Percentiles rank a stretch among this genome's conserved stretches.
Conservation (phyloP, 23 tunicate genomes). For the Pegea sp. region DNA sequence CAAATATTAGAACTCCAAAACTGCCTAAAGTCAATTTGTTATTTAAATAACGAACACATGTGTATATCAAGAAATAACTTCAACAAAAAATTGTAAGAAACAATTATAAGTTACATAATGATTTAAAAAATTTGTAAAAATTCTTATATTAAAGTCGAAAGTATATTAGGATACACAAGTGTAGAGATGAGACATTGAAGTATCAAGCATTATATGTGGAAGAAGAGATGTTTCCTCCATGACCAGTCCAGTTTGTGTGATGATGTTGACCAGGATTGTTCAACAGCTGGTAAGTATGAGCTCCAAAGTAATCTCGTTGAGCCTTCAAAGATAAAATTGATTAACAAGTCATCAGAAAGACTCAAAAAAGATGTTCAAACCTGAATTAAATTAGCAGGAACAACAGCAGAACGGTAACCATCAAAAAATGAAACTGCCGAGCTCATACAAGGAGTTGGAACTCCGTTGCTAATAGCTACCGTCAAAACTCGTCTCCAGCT, state of each 20-base stretch:
- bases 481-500: conserved; percentile 75
- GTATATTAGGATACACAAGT: too few relatives aligned
- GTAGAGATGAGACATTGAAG: neutral
- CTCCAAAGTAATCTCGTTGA: conserved; percentile 89
- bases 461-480: conserved; percentile 41
- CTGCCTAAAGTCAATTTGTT: too few relatives aligned
- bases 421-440: conserved; percentile 75
- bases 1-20: too few relatives aligned
- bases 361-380: too few relatives aligned
- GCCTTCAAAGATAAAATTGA: conserved; percentile 42
- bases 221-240: conserved; percentile 67
- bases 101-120: too few relatives aligned
- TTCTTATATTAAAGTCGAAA: too few relatives aligned
- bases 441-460: conserved; percentile 84
- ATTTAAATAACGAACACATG: too few relatives aligned
- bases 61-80: too few relatives aligned
- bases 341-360: too few relatives aligned
- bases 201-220: conserved; percentile 70
- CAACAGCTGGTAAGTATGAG: conserved; percentile 80
- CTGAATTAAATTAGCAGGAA: conserved; percentile 85
- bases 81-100: too few relatives aligned
- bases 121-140: too few relatives aligned
- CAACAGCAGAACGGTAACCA: conserved; percentile 54
- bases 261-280: conserved; percentile 36
- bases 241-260: conserved; percentile 98